Evolutionary conservation across 2,888 invertebrate species (phyloP).

Genomic region (Spicauda simplicius): DNA sequence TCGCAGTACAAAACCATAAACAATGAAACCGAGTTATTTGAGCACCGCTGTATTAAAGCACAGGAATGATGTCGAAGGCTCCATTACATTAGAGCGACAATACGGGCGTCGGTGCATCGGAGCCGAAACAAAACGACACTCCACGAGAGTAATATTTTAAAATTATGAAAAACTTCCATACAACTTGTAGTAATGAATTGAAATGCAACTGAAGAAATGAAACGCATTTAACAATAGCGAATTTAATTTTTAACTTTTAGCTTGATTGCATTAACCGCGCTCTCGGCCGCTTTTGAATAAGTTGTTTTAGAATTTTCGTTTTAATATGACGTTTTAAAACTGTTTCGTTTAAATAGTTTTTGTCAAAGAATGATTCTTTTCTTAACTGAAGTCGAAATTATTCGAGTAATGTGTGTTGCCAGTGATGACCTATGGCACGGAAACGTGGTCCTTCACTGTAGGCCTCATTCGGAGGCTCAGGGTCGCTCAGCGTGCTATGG

Average conservation of each 20-base stretch:
- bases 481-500: too few species aligned
- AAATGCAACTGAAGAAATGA: slow-evolving; percentile 24
- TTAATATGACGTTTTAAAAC: not conserved
- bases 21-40: slow-evolving; percentile 7
- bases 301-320: not conserved
- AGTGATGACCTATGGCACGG: too few species aligned
- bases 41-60: slow-evolving; percentile 8
- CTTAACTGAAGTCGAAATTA: too few species aligned
- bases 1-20: not conserved
- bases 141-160: slow-evolving; percentile 30
- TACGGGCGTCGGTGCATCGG: slow-evolving; percentile 25
- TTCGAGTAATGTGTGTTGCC: too few species aligned
- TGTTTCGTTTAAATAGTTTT: not conserved
- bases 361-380: too few species aligned
- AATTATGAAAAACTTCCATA: slow-evolving; percentile 30
- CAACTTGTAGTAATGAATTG: slow-evolving; percentile 31
- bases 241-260: slow-evolving; percentile 26
- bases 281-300: slow-evolving; percentile 11
- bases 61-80: slow-evolving; percentile 23
- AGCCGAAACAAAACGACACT: slow-evolving; percentile 28
- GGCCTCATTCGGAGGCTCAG: too few species aligned
- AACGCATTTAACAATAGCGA: slow-evolving; percentile 14
- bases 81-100: slow-evolving; percentile 36
- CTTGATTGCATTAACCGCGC: slow-evolving; percentile 25
- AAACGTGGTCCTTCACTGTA: too few species aligned